phyloP scores from a whole-genome alignment of 2,888 invertebrate species.

The Empis livida region DNA sequence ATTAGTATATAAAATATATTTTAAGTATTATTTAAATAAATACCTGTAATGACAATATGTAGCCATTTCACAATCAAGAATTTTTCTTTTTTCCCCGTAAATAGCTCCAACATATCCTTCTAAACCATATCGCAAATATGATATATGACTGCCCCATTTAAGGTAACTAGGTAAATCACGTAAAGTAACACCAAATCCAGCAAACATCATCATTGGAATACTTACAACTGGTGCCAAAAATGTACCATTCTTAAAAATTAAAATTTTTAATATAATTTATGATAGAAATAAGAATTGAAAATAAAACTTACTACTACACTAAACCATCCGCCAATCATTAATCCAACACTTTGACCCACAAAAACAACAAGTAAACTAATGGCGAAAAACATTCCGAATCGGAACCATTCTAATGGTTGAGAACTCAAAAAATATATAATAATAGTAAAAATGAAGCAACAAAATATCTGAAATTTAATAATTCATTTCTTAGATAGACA shows the following conservation, averaged over 20 bases:
- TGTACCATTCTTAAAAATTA: constrained; percentile 64
- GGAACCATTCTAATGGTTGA: constrained; percentile 66
- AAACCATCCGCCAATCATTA: constrained; percentile 83
- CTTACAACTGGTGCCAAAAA: constrained; percentile 85
- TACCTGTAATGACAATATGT: constrained; percentile 69
- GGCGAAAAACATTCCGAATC: constrained; percentile 76
- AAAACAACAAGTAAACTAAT: constrained; percentile 73
- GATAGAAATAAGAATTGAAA: neutral
- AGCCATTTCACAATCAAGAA: constrained; percentile 60
- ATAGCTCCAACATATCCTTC: constrained; percentile 76
- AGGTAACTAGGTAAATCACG: constrained; percentile 75
- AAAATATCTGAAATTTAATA: constrained; percentile 41
- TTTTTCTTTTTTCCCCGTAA: constrained; percentile 65
- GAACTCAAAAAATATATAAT: constrained; percentile 81
- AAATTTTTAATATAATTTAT: neutral
- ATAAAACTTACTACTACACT: constrained; percentile 59
- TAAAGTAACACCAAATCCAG: constrained; percentile 86
- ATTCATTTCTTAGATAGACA: too few species aligned
- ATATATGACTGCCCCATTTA: constrained; percentile 84
- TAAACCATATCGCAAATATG: constrained; percentile 80
- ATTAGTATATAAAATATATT: neutral
- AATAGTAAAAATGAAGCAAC: constrained; percentile 55
- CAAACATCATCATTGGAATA: constrained; percentile 94
- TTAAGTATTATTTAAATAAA: constrained; percentile 7
- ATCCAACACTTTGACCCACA: constrained; percentile 84